Percentiles rank a stretch among this genome's conserved stretches.
These are phyloP conservation scores for Stenoptilia bipunctidactyla DNA, from an alignment of 2,888 invertebrate species.

Conservation along the genomic window DNA sequence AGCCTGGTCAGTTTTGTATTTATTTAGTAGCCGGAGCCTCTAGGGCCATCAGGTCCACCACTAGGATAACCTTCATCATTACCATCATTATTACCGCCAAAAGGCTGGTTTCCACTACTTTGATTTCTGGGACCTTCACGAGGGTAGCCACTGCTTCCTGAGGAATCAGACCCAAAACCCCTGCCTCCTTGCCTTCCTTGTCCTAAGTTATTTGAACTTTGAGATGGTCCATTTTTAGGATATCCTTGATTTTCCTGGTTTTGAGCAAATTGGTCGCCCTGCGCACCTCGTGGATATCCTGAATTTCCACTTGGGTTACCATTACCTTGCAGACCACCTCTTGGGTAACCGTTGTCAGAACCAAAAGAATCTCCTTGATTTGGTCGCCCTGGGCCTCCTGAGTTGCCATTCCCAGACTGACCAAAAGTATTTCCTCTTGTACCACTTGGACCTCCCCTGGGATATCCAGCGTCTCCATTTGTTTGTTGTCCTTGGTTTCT, in stretches of 20 bases:
- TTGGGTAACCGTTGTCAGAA: conserved; percentile 22
- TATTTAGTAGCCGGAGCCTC: conserved; percentile 50
- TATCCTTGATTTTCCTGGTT: background rate
- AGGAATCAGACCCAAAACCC: background rate
- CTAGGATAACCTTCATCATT: conserved; percentile 30
- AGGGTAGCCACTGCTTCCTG: background rate
- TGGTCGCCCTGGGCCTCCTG: background rate
- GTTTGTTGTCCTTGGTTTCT: background rate
- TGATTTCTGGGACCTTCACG: background rate
- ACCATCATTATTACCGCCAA: background rate
- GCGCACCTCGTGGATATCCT: no score
- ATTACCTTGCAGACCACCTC: conserved; percentile 22
- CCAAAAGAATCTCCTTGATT: conserved; percentile 6
- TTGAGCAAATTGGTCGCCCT: background rate
- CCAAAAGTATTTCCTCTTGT: conserved; percentile 12
- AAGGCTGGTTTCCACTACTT: conserved; percentile 9
- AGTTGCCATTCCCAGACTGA: conserved; percentile 13
- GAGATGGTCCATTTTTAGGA: background rate
- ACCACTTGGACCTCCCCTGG: conserved; percentile 8
- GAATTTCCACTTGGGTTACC: conserved; percentile 25
- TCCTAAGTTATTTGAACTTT: conserved; percentile 1
- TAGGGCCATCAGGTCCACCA: conserved; percentile 47
- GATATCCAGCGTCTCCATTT: conserved; percentile 5
- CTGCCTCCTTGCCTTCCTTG: conserved; percentile 11
- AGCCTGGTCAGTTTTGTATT: no score